Evolutionary conservation across 2,797 vertebrate genomes (phyloP).

Genomic region (Poliocrania exsul): DNA sequence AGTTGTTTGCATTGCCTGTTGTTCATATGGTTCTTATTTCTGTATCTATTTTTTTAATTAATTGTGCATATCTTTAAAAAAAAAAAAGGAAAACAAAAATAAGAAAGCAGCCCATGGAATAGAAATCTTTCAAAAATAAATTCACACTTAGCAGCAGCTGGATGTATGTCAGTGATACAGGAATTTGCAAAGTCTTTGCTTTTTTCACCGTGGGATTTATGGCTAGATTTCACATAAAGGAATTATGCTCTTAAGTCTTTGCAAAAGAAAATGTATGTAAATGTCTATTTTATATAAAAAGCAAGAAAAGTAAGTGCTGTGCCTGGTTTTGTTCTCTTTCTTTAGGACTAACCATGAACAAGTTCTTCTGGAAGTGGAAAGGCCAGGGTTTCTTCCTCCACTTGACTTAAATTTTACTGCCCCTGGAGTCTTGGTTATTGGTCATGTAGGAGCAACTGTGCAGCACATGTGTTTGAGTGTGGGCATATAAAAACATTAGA

Average conservation of each 20-base stretch:
- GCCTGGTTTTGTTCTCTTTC: constrained; percentile 12
- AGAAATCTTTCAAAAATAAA: constrained; percentile 27
- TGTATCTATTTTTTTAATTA: background rate
- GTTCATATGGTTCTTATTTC: constrained; percentile 45
- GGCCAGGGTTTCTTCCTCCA: background rate
- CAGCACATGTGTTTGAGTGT: background rate
- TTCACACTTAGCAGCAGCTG: constrained; percentile 36
- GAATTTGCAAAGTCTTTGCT: constrained; percentile 51
- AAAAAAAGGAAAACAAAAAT: background rate
- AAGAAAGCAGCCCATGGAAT: background rate
- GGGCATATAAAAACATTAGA: background rate
- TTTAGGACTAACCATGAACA: background rate
- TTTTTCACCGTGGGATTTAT: constrained; percentile 55
- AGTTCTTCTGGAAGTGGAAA: background rate
- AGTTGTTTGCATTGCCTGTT: constrained; percentile 27
- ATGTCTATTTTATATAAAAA: constrained; percentile 82
- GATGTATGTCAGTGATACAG: constrained; percentile 45
- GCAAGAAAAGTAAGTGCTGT: background rate
- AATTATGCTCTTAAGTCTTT: constrained; percentile 40
- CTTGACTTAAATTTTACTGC: background rate
- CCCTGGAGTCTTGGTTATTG: background rate
- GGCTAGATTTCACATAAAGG: constrained; percentile 53
- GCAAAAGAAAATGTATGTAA: constrained; percentile 75
- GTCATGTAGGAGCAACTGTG: background rate
- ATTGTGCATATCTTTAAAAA: constrained; percentile 10